phyloP scores from a whole-genome alignment of 2,113 vertebrate genomes.

The Erythrolamprus reginae region DNA sequence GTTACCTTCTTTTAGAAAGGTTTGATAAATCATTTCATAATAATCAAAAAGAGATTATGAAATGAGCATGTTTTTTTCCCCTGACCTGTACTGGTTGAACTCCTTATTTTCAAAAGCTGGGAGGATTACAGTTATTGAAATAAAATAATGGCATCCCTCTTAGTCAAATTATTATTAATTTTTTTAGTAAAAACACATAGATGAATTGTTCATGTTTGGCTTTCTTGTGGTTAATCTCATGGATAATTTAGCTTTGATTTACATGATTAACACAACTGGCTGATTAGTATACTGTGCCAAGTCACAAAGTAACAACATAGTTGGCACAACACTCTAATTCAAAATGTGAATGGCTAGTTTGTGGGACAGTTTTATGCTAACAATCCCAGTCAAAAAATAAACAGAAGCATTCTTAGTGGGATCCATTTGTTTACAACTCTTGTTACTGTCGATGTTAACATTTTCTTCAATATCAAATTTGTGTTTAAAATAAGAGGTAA shows the following conservation, averaged over 20 bases:
- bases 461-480: not conserved
- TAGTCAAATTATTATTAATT: not conserved
- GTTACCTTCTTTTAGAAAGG: not conserved
- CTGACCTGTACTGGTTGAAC: not conserved
- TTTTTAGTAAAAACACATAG: not conserved
- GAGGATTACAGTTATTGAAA: not conserved
- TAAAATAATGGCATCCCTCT: not conserved
- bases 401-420: not conserved
- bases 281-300: not conserved
- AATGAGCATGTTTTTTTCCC: not conserved
- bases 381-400: not conserved
- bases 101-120: not conserved
- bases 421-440: not conserved
- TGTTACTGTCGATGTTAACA: not conserved
- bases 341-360: not conserved
- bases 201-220: not conserved
- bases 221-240: not conserved
- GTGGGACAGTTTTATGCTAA: not conserved
- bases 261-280: not conserved
- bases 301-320: not conserved
- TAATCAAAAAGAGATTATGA: slow-evolving; percentile 5
- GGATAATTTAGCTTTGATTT: not conserved
- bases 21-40: slow-evolving; percentile 6
- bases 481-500: not conserved
- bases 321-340: not conserved